Evolutionary conservation across 2,113 vertebrate species (phyloP).

Genomic region (Ia io): DNA sequence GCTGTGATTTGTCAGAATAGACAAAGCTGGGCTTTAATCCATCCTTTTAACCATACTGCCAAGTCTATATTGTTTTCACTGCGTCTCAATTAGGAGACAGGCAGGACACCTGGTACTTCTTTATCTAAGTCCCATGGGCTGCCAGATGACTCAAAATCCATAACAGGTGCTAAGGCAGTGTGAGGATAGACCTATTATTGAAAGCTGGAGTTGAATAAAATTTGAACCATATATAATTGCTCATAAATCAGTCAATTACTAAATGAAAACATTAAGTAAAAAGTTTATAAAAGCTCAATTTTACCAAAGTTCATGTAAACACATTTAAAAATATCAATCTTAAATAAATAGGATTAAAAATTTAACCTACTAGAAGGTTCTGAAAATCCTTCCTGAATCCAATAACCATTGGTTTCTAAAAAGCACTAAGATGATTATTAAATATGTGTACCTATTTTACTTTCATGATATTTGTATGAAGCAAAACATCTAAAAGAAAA

Average conservation of each 20-base stretch:
- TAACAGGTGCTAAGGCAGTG: conserved; percentile 87
- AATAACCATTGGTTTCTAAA: conserved; percentile 48
- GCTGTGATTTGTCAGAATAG: conserved; percentile 80
- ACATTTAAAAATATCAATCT: conserved; percentile 66
- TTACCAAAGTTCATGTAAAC: conserved; percentile 63
- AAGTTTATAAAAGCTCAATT: conserved; percentile 59
- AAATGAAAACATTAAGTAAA: conserved; percentile 79
- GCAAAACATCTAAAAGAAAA: conserved; percentile 50
- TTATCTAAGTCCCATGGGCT: conserved; percentile 85
- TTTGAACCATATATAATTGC: conserved; percentile 79
- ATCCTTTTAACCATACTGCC: conserved; percentile 84
- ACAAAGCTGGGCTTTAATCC: conserved; percentile 85
- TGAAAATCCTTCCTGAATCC: conserved; percentile 58
- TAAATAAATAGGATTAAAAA: conserved; percentile 61
- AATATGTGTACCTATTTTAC: neutral
- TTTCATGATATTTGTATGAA: conserved; percentile 50
- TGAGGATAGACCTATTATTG: conserved; percentile 81
- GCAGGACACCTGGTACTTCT: conserved; percentile 88
- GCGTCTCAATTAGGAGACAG: conserved; percentile 86
- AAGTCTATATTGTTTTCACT: conserved; percentile 86
- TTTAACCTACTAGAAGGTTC: conserved; percentile 50
- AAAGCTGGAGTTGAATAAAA: conserved; percentile 82
- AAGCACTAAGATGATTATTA: conserved; percentile 24
- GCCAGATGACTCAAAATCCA: conserved; percentile 89
- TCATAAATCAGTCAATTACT: conserved; percentile 81